A percentile compares a stretch with the other conserved stretches of the same genome.
These are phyloP conservation scores for Halcyon badia DNA, from an alignment of 2,797 vertebrate species.

Conservation along the genomic window DNA sequence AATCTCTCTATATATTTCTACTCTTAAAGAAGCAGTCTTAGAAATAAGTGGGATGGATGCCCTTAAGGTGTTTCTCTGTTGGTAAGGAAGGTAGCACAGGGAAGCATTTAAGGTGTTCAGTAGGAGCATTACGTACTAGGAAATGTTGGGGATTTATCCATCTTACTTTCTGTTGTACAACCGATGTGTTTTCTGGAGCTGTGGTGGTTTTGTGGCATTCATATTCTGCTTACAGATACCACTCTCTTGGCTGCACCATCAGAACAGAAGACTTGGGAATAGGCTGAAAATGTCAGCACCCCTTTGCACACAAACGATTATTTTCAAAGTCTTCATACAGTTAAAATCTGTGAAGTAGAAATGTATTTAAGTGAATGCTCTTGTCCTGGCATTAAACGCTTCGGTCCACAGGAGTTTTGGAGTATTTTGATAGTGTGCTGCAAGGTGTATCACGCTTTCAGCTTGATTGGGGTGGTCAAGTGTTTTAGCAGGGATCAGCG, in stretches of 20 bases:
- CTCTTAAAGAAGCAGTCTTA: background rate
- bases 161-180: background rate
- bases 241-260: constrained; percentile 4
- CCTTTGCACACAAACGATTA: background rate
- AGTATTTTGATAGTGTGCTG: rapidly evolving
- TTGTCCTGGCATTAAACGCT: background rate
- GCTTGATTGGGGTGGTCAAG: background rate
- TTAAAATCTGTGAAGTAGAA: background rate
- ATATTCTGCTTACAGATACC: background rate
- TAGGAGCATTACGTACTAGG: background rate
- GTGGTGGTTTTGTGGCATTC: background rate
- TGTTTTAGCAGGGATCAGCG: rapidly evolving
- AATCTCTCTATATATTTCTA: background rate
- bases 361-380: background rate
- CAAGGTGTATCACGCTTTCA: background rate
- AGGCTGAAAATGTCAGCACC: background rate
- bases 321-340: background rate
- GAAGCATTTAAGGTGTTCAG: background rate
- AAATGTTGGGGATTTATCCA: background rate
- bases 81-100: background rate
- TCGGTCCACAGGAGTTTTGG: background rate
- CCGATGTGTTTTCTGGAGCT: background rate
- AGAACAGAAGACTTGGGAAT: background rate
- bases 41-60: background rate
- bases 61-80: background rate